Conservation (phyloP, 1,140 invertebrate genomes). For the Ectropis grisescens region DNA sequence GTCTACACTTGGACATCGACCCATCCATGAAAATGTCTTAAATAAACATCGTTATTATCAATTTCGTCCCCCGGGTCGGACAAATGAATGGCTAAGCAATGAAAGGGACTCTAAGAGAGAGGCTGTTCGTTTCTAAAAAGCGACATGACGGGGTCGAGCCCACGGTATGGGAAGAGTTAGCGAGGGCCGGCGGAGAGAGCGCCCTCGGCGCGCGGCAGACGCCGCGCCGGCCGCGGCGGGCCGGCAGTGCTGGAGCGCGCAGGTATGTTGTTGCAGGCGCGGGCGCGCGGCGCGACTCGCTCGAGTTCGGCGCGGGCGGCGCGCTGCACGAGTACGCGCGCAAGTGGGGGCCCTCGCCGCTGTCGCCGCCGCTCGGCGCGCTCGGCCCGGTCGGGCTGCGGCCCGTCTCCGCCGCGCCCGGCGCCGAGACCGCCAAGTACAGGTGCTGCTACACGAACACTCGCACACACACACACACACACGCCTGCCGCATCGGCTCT, state of each 20-base stretch:
- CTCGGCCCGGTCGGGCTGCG: conserved; percentile 60
- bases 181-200: no score
- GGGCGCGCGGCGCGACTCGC: conserved; percentile 52
- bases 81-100: no score
- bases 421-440: conserved; percentile 90
- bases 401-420: conserved; percentile 87
- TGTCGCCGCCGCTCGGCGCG: conserved; percentile 55
- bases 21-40: no score
- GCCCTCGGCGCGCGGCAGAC: no score
- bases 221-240: no score
- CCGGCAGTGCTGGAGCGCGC: conserved; percentile 28
- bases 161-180: no score
- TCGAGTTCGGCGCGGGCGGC: conserved; percentile 55
- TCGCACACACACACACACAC: neutral
- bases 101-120: no score
- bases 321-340: conserved; percentile 64
- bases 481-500: conserved; percentile 2
- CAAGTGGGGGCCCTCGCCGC: conserved; percentile 65
- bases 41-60: no score
- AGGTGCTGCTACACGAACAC: conserved; percentile 40
- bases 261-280: conserved; percentile 51
- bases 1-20: no score
- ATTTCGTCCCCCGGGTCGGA: no score
- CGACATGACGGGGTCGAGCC: no score
- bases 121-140: no score